Percentiles rank a stretch among this genome's conserved stretches.
phyloP scores from a whole-genome alignment of 1,140 invertebrate species.

The Drosophila willistoni region DNA sequence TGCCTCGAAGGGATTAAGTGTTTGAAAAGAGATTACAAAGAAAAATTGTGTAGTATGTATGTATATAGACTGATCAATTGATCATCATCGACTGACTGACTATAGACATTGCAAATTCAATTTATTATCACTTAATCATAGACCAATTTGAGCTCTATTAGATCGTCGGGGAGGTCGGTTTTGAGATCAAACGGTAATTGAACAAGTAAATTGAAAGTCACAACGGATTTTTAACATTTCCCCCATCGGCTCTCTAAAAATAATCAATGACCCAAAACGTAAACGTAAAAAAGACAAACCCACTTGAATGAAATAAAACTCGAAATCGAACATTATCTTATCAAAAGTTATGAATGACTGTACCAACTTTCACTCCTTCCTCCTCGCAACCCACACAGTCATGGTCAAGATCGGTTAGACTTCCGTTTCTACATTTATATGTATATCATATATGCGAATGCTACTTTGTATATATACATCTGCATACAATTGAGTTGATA shows the following conservation, averaged over 20 bases:
- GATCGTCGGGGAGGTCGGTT: slow-evolving; percentile 56
- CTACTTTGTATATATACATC: too few relatives aligned
- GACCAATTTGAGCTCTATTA: slow-evolving; percentile 24
- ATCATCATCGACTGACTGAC: slow-evolving; percentile 24
- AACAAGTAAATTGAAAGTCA: slow-evolving; percentile 54
- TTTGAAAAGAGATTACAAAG: background rate
- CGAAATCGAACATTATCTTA: background rate
- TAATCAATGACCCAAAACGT: slow-evolving; percentile 32
- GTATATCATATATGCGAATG: too few relatives aligned
- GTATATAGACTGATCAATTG: slow-evolving; percentile 12
- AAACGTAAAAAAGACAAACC: slow-evolving; percentile 24
- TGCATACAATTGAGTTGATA: background rate
- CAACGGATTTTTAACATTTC: slow-evolving; percentile 45
- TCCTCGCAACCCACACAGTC: background rate
- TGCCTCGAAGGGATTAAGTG: background rate
- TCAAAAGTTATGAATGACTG: slow-evolving; percentile 2
- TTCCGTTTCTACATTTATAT: slow-evolving; percentile 6
- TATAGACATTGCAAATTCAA: slow-evolving; percentile 45
- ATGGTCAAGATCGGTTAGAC: slow-evolving; percentile 4
- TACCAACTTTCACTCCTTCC: background rate
- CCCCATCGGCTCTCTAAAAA: slow-evolving; percentile 1
- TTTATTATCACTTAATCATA: slow-evolving; percentile 58
- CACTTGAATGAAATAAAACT: slow-evolving; percentile 25
- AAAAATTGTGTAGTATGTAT: background rate
- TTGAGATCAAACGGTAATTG: slow-evolving; percentile 71